phyloP scores from a whole-genome alignment of 2,888 invertebrate species.

The Plagiodera versicolora region DNA sequence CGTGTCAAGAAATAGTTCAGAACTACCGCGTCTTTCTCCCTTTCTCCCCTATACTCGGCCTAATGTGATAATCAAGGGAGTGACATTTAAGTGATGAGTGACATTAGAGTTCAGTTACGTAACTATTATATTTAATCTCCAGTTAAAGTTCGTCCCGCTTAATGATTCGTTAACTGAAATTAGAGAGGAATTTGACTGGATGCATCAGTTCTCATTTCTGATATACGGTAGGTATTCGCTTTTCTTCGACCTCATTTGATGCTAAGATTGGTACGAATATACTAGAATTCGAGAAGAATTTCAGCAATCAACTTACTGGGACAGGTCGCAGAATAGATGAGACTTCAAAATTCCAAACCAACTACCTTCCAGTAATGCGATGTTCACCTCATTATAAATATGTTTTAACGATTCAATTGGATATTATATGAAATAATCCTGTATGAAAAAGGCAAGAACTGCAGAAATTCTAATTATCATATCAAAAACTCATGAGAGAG shows the following conservation, averaged over 20 bases:
- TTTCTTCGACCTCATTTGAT: slow-evolving; percentile 43
- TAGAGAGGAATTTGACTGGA: slow-evolving; percentile 42
- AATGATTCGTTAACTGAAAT: slow-evolving; percentile 55
- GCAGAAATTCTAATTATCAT: no score
- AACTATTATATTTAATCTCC: slow-evolving; percentile 57
- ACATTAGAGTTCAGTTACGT: slow-evolving; percentile 54
- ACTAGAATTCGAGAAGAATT: slow-evolving; percentile 30
- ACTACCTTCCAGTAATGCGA: background rate
- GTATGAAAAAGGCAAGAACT: no score
- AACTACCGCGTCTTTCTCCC: slow-evolving; percentile 4
- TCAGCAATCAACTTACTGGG: slow-evolving; percentile 18
- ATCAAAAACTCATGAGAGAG: no score
- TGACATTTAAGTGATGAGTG: slow-evolving; percentile 56
- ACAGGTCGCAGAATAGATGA: background rate
- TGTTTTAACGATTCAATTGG: no score
- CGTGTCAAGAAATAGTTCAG: background rate
- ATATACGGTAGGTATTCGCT: slow-evolving; percentile 28
- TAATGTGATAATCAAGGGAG: slow-evolving; percentile 55
- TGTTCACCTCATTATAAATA: no score
- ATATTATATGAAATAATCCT: no score
- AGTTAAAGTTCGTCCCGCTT: slow-evolving; percentile 52
- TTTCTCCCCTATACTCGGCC: slow-evolving; percentile 32
- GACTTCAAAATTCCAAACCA: background rate
- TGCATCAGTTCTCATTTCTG: slow-evolving; percentile 42
- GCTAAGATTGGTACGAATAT: slow-evolving; percentile 35